Percentiles rank a stretch among this genome's conserved stretches.
phyloP scores from a whole-genome alignment of 1,140 invertebrate species.

The Orussus abietinus region DNA sequence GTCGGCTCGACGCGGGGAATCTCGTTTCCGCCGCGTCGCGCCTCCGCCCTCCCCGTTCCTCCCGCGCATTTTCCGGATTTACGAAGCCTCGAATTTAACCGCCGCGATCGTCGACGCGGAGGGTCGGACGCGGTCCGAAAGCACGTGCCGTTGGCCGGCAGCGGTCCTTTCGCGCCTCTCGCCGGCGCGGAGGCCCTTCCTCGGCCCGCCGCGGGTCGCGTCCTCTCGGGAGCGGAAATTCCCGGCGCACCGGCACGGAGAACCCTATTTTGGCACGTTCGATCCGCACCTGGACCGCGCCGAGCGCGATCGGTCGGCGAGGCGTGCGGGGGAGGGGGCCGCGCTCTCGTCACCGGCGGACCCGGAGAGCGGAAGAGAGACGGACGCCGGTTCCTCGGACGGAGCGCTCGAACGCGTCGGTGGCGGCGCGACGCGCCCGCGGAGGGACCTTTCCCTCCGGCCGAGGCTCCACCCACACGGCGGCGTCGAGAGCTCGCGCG shows the following conservation, averaged over 20 bases:
- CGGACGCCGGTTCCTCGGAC: slow-evolving; percentile 12
- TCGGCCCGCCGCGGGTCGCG: background rate
- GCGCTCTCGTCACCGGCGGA: slow-evolving; percentile 1
- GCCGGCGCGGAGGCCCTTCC: no score
- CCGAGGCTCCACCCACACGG: slow-evolving; percentile 34
- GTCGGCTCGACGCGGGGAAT: background rate
- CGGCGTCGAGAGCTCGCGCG: slow-evolving; percentile 30
- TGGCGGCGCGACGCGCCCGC: slow-evolving; percentile 3
- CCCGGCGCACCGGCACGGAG: background rate
- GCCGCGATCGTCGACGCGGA: no score
- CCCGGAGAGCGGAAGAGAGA: slow-evolving; percentile 10
- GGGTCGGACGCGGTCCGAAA: no score
- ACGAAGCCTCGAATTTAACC: no score
- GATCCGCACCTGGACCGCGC: slow-evolving; percentile 19
- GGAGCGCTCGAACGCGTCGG: slow-evolving; percentile 20
- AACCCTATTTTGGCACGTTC: slow-evolving; percentile 29
- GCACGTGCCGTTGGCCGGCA: no score
- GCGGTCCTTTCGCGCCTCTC: no score
- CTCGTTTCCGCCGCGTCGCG: no score
- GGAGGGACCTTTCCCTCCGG: slow-evolving; percentile 28
- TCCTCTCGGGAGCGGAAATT: background rate
- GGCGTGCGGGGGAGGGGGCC: no score
- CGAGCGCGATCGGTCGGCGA: no score
- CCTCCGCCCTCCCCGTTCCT: no score
- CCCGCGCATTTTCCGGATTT: no score